Evolutionary conservation across 2,888 invertebrate species (phyloP).

Genomic region (Acanthopleura granulata): DNA sequence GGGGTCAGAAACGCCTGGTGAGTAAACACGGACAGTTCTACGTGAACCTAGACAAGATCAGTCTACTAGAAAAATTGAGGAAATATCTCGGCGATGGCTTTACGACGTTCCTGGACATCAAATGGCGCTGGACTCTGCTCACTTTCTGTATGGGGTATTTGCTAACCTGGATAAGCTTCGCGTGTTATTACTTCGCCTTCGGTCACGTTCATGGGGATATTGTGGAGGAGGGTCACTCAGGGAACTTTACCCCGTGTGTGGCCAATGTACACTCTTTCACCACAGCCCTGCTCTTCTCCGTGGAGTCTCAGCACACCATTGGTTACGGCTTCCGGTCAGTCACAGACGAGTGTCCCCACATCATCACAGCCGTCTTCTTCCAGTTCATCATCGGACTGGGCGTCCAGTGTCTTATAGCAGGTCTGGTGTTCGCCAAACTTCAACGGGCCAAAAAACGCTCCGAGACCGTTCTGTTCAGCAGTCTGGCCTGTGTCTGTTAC

Average conservation of each 20-base stretch:
- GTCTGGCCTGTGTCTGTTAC: slow-evolving; percentile 86
- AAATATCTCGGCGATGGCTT: slow-evolving; percentile 78
- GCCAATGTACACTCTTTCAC: slow-evolving; percentile 87
- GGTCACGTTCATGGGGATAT: slow-evolving; percentile 59
- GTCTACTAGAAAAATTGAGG: background rate
- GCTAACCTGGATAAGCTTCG: slow-evolving; percentile 90
- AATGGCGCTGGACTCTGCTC: slow-evolving; percentile 85
- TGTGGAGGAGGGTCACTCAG: slow-evolving; percentile 36
- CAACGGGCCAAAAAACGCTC: slow-evolving; percentile 95
- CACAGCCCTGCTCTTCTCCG: slow-evolving; percentile 93
- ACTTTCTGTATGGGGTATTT: slow-evolving; percentile 89
- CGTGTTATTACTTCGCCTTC: slow-evolving; percentile 61
- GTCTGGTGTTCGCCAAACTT: slow-evolving; percentile 90
- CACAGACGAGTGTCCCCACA: slow-evolving; percentile 91
- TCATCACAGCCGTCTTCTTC: slow-evolving; percentile 88
- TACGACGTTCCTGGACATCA: slow-evolving; percentile 92
- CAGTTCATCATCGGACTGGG: slow-evolving; percentile 91
- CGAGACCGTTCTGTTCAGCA: slow-evolving; percentile 92
- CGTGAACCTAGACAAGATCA: slow-evolving; percentile 13
- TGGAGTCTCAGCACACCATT: slow-evolving; percentile 97
- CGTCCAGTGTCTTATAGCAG: slow-evolving; percentile 79
- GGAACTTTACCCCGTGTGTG: slow-evolving; percentile 68
- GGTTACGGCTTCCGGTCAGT: slow-evolving; percentile 89
- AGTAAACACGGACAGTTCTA: slow-evolving; percentile 19
- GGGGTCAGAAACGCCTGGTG: slow-evolving; percentile 14